Base-by-base conservation (phyloP, 2,888 invertebrate species). In the Macroteleia sp. region DNA sequence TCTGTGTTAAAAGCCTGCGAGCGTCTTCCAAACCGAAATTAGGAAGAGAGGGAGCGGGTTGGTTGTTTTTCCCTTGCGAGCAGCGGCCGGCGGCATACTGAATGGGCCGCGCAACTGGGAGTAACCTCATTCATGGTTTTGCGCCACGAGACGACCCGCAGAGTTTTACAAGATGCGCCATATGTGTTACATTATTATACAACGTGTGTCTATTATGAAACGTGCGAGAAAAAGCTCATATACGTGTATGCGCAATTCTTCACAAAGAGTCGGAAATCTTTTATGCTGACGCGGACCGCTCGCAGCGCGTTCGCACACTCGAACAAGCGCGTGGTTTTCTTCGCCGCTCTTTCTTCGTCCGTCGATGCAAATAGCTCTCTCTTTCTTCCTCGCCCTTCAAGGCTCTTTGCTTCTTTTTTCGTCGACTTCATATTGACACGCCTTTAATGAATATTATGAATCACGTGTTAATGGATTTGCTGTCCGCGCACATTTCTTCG, bases 111-210 rank as follows among this genome's bases (percentile, higher is more conserved):
- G 54, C 81, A 81, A 81, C 83, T 85, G 82, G 83, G 84, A 88
- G 85, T 86, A 85, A 88, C 85, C 88, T 88, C 87, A 88, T 89
- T 88, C 86, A 88, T 78, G 81, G 81, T 82, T 77, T 82, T 83
- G 73, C 77, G 74, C 75, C 80, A 71, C 75, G 64, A 81, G 85
- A 86, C 87, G 82, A 85, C 91, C 91, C 91, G 91, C 89, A 87
- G 91, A 90, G 91, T 88, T 90, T 90, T 90, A 90, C 91, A 91
- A 89, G 89, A 86, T 86, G 85, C 85, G 83, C 88, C 90, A 90
- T 90, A 90, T 88, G 90, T 88, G 89, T 90, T 88, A 89, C 89
- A 89, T 89, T 89, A 89, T 89, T 89, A 88, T 86, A 88, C 87
- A 88, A 88, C 86, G 84, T 80, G 82, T 80, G 83, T 80, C 82